Evolutionary conservation across 1,140 invertebrate species (phyloP), one percentile per base, ranked within the genome.

Genomic region (Drosophila jambulina): DNA sequence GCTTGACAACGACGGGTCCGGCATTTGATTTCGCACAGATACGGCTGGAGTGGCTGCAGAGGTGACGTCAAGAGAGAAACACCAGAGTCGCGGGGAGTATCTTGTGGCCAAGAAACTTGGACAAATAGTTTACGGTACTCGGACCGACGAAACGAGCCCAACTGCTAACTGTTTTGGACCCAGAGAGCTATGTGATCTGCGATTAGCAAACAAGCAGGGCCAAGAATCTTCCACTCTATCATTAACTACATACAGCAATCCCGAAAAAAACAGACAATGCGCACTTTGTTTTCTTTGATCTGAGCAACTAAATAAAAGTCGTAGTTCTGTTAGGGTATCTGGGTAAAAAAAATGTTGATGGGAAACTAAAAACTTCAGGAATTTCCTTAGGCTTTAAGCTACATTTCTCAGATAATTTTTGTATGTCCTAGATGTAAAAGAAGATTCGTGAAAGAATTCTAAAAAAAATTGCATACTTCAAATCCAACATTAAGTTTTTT

Each of bases 1-100:
- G 82, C 74, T 85, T 84, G 81, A 77, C 81, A 83, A 84, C 82
- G 64, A 81, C 67, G 62, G 53, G 64, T 82, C 64, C 79, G 85
- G 84, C 80, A 88, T 88, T 90, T 84, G 84, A 88, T 88, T 88
- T 88, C 84, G 80, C 84, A 82, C 80, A 88, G 85, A 84, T 84
- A 56, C 53, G 53, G 53, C 53, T 23, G 51, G 19, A 54, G 3
- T 34, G 46, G 69, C 46, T 61, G 57, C 7, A 23, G 46, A 46
- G 68, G 84, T 90, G 84, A 88, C 85, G 84, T 90, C 83, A 80
- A 83, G 61, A 54, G 56, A 53, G 46, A 46, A 25, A 78, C 59
- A 79, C 38, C 61, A 77, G 51, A 76, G 19, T 38, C 51, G 21
- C 8, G 19, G 19, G 32, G 15, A 74, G 43, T 48, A n/a, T 71